These are phyloP conservation scores for Coryphaenoides rupestris DNA, from an alignment of 2,113 vertebrate genomes.

Conservation along the genomic window DNA sequence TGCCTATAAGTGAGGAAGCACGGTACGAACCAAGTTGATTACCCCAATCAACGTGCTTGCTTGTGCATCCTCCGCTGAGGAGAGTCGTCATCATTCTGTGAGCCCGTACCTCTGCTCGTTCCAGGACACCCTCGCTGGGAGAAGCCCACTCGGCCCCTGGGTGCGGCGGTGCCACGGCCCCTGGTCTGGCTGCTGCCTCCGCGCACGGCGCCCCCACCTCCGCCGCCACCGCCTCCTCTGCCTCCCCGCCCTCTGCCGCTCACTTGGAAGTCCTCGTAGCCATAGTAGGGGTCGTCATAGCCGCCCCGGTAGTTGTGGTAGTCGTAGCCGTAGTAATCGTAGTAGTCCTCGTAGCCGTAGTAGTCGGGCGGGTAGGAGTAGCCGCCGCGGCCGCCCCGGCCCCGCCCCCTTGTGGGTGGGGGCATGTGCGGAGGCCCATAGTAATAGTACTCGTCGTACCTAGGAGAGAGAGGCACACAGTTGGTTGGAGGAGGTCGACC, in stretches of 20 bases:
- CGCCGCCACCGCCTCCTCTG: slow-evolving; percentile 81
- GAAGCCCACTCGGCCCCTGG: slow-evolving; percentile 90
- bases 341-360: slow-evolving; percentile 98
- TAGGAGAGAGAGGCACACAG: slow-evolving; percentile 46
- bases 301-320: slow-evolving; percentile 99
- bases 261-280: slow-evolving; percentile 98
- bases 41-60: too few relatives aligned
- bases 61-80: too few relatives aligned
- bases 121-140: slow-evolving; percentile 92
- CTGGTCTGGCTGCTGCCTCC: slow-evolving; percentile 63
- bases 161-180: slow-evolving; percentile 85
- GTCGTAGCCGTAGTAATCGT: slow-evolving; percentile 99
- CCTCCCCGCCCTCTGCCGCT: slow-evolving; percentile 93
- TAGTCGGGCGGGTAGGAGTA: slow-evolving; percentile 97
- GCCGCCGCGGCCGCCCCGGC: slow-evolving; percentile 89
- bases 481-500: neutral
- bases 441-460: slow-evolving; percentile 99
- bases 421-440: slow-evolving; percentile 96
- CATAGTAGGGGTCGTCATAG: slow-evolving; percentile 98
- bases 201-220: slow-evolving; percentile 86
- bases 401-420: slow-evolving; percentile 90
- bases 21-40: too few relatives aligned
- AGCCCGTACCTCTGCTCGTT: slow-evolving; percentile 91
- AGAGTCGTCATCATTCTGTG: neutral
- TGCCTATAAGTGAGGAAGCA: too few relatives aligned